Evolutionary conservation across 2,888 invertebrate genomes (phyloP).

Genomic region (Diploptera punctata): DNA sequence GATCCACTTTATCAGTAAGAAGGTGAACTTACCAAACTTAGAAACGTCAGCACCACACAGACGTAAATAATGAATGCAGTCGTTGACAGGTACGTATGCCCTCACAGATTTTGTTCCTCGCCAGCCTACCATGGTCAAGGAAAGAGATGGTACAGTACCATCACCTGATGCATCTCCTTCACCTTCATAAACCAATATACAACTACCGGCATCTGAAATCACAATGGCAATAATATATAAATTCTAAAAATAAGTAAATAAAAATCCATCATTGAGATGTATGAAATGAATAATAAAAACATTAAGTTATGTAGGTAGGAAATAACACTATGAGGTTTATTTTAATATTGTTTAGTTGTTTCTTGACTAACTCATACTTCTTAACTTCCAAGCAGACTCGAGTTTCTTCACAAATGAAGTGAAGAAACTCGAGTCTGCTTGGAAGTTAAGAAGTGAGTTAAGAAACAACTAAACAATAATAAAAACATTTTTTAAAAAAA

Average conservation of each 20-base stretch:
- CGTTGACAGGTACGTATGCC: constrained; percentile 85
- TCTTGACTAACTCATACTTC: no score
- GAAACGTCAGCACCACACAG: constrained; percentile 85
- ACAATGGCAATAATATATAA: background rate
- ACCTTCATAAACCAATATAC: constrained; percentile 71
- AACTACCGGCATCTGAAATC: constrained; percentile 74
- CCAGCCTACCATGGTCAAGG: constrained; percentile 86
- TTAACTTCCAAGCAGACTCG: no score
- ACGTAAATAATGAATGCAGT: constrained; percentile 86
- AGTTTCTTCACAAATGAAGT: no score
- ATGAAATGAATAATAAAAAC: no score
- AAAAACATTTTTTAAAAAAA: background rate
- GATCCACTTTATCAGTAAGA: no score
- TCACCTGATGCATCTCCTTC: constrained; percentile 55
- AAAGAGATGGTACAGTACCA: constrained; percentile 56
- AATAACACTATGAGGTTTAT: no score
- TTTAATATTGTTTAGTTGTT: no score
- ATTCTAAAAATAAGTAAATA: background rate
- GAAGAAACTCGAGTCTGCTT: no score
- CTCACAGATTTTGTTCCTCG: constrained; percentile 85
- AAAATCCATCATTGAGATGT: no score
- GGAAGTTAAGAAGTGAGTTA: no score
- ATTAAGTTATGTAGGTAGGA: no score
- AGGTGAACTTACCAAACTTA: constrained; percentile 83
- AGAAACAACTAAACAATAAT: no score